phyloP scores from a whole-genome alignment of 2,888 invertebrate genomes.

The Beris chalybata region DNA sequence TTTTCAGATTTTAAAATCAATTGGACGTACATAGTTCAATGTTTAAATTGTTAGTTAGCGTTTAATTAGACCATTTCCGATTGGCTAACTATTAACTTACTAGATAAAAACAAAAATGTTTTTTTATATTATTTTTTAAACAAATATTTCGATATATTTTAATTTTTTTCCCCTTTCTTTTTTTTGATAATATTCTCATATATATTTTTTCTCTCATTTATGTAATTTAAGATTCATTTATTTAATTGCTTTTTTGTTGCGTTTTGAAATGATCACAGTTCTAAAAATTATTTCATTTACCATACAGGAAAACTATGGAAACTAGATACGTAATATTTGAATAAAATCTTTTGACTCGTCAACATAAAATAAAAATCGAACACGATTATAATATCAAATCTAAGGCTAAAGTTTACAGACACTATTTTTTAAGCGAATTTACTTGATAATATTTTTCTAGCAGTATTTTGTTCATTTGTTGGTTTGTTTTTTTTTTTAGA shows the following conservation, averaged over 20 bases:
- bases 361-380: neutral
- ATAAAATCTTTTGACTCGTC: neutral
- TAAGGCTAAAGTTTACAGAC: slow-evolving; percentile 25
- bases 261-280: slow-evolving; percentile 43
- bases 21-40: slow-evolving; percentile 22
- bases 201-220: neutral
- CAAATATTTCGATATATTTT: slow-evolving; percentile 8
- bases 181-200: slow-evolving; percentile 3
- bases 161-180: neutral
- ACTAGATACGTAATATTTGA: neutral
- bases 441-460: slow-evolving; percentile 13
- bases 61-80: neutral
- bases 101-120: neutral
- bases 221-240: slow-evolving; percentile 22
- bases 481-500: neutral
- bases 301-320: slow-evolving; percentile 10
- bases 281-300: slow-evolving; percentile 38
- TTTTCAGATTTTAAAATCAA: slow-evolving; percentile 15
- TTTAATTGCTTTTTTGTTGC: slow-evolving; percentile 43
- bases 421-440: slow-evolving; percentile 15
- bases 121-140: too few species aligned
- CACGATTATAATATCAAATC: slow-evolving; percentile 29
- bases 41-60: slow-evolving; percentile 2
- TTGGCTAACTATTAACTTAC: neutral
- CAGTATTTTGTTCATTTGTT: slow-evolving; percentile 10